phyloP scores from a whole-genome alignment of 2,113 vertebrate species.

The Globicephala melas region DNA sequence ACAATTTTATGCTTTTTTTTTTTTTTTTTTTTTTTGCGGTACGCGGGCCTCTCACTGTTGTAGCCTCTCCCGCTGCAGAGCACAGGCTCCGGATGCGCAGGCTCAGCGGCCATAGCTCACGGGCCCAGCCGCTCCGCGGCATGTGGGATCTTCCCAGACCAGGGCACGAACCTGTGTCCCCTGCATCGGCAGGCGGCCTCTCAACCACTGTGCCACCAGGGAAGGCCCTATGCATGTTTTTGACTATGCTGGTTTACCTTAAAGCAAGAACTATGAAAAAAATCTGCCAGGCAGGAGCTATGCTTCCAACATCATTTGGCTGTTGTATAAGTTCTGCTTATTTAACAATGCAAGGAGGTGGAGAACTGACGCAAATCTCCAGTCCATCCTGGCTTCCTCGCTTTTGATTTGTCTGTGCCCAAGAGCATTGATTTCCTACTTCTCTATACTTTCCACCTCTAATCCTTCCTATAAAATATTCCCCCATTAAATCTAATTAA shows the following conservation, averaged over 20 bases:
- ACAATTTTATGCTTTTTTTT: neutral
- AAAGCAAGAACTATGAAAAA: neutral
- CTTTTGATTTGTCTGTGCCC: neutral
- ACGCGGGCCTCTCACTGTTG: no score
- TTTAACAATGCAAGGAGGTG: neutral
- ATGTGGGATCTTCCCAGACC: no score
- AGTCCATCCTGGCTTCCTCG: neutral
- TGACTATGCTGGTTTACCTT: neutral
- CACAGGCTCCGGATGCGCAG: no score
- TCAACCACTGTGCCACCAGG: no score
- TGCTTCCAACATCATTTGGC: neutral
- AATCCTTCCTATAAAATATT: neutral
- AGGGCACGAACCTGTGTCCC: no score
- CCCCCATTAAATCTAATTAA: neutral
- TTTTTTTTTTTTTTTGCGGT: no score
- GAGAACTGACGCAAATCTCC: neutral
- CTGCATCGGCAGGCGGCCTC: no score
- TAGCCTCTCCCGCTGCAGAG: rapidly evolving
- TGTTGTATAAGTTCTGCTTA: neutral
- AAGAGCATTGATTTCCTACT: neutral
- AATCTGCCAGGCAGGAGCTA: neutral
- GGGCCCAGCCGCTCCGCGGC: no score
- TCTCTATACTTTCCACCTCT: neutral
- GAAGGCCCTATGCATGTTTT: neutral
- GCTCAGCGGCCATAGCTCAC: no score